Conservation (phyloP, 2,113 vertebrate species). For the Solenodon paradoxus region DNA sequence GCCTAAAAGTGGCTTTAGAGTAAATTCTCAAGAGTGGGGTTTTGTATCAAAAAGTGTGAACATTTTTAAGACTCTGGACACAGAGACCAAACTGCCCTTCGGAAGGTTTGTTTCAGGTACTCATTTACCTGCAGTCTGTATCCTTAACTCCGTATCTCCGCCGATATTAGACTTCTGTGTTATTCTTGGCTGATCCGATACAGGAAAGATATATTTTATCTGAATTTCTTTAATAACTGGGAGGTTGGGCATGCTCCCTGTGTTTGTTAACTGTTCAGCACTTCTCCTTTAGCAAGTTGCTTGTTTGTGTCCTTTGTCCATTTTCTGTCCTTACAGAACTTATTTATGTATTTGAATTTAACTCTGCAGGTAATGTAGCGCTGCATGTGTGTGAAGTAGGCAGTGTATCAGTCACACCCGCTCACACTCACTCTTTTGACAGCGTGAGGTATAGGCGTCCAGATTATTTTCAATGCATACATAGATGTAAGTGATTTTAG, state of each 20-base stretch:
- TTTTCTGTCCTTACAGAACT: neutral
- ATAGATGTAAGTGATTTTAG: neutral
- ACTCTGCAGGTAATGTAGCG: neutral
- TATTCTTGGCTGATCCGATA: neutral
- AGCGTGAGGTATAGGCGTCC: neutral
- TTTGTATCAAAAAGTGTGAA: neutral
- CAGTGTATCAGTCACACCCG: neutral
- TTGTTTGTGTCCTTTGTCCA: neutral
- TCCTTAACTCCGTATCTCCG: neutral
- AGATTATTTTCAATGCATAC: neutral
- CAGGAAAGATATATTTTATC: neutral
- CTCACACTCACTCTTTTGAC: neutral
- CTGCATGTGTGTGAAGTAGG: neutral
- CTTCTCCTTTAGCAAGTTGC: neutral
- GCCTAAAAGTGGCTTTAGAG: neutral
- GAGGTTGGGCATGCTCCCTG: neutral
- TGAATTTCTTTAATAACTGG: neutral
- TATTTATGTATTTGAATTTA: neutral
- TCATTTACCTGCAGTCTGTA: neutral
- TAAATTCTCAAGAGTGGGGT: neutral
- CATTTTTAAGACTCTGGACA: neutral
- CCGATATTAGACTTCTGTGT: neutral
- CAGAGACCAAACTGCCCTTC: neutral
- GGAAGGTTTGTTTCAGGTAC: neutral
- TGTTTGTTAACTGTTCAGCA: neutral